Base-by-base conservation (phyloP, 1,140 invertebrate genomes). In the Achroia grisella region DNA sequence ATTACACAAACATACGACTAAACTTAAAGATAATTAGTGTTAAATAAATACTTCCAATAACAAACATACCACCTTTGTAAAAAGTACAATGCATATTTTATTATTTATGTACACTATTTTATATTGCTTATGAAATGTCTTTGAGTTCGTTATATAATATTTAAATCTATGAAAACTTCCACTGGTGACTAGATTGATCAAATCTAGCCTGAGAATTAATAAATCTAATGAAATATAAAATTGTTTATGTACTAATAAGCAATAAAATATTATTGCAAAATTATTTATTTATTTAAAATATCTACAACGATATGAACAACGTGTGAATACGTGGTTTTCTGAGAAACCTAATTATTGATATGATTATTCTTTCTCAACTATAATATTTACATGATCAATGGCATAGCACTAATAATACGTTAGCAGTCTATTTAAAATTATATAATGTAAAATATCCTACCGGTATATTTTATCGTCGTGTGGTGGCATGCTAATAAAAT, bases 401-500 rank as follows among this genome's bases (percentile, higher is more conserved):
- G 41, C 35, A 39, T 41, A 35, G 28, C 40, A 36, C 27, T 17
- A 43, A 37, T 29, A 29, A 31, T 14, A 35, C 32, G 2, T 45
- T 23, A 23, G 17, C 17, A 43, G 23, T 15, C 11, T 37, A 33
- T 28, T 5, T 27, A n/a, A 14, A 30, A 10, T 27, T 46, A 8
- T 10, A 40, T 15, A 35, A 27, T 44, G 30, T 10, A 10, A 35
- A 41, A 36, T 8, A 33, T 52, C 52, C 52, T 86, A 86, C 65
- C 84, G 83, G 71, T 87, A 87, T 51, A 86, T 86, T 70, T 87
- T 87, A 49, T 87, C 86, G 44, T 87, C 84, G 48, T 87, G 83
- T 23, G 82, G 84, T 40, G 81, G 83, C 64, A 87, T 54, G 46
- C 84, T 87, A 55, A 87, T 86, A 58, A 87, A 87, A 48, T 87